phyloP scores from a whole-genome alignment of 2,888 invertebrate species.

The Pachycephus smyrnensis region DNA sequence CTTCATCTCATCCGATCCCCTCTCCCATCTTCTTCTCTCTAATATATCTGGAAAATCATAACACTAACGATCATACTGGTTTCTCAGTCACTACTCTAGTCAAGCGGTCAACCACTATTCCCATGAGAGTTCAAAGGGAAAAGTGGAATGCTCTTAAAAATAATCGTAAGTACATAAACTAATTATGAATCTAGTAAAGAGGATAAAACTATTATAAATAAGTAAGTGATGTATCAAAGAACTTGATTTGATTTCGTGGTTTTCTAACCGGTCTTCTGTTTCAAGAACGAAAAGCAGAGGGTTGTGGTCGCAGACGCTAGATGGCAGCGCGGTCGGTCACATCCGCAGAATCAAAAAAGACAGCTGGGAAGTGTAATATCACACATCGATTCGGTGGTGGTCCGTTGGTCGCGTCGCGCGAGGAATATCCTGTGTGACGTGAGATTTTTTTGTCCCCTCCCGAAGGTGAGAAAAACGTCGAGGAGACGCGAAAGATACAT shows the following conservation, averaged over 20 bases:
- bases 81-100: background rate
- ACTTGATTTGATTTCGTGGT: background rate
- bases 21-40: background rate
- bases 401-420: slow-evolving; percentile 14
- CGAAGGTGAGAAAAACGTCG: slow-evolving; percentile 12
- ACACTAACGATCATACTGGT: background rate
- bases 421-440: slow-evolving; percentile 12
- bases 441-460: slow-evolving; percentile 16
- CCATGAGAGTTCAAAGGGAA: background rate
- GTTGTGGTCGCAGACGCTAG: slow-evolving; percentile 27
- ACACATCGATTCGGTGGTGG: slow-evolving; percentile 61
- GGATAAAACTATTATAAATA: background rate
- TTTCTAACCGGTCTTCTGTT: background rate
- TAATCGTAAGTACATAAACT: background rate
- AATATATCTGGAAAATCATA: background rate
- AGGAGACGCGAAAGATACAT: slow-evolving; percentile 3
- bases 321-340: slow-evolving; percentile 43
- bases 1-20: background rate
- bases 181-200: background rate
- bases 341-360: slow-evolving; percentile 64
- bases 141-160: background rate
- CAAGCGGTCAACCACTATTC: background rate
- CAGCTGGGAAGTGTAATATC: slow-evolving; percentile 61
- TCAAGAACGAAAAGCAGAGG: background rate
- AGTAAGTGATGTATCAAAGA: background rate